Conservation (phyloP, 2,888 invertebrate species). For the Tigriopus californicus region DNA sequence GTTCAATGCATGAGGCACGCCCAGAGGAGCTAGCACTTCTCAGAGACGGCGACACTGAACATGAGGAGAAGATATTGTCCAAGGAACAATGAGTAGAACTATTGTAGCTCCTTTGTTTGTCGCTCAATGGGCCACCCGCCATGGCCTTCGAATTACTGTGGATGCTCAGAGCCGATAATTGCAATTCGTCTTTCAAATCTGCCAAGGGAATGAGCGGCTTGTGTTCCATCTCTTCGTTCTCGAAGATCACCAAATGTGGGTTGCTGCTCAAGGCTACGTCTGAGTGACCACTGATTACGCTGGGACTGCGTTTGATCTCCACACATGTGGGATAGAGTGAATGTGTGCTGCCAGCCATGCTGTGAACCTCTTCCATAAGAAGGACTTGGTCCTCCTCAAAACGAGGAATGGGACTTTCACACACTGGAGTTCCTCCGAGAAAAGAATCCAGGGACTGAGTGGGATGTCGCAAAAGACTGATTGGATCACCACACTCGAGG, state of each 20-base stretch:
- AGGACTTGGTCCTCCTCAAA: background rate
- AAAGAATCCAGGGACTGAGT: no score
- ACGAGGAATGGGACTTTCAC: no score
- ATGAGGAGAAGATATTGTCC: no score
- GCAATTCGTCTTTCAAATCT: background rate
- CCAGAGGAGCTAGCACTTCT: no score
- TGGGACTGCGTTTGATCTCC: background rate
- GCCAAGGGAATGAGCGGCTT: conserved; percentile 6
- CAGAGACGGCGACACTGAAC: no score
- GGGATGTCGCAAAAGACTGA: background rate
- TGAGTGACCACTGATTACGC: background rate
- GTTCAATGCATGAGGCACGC: no score
- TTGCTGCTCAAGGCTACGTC: background rate
- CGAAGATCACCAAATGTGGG: background rate
- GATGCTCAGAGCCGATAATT: background rate
- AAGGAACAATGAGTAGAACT: no score
- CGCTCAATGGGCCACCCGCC: no score
- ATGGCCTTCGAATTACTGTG: no score
- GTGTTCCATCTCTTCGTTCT: background rate
- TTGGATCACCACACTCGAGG: background rate
- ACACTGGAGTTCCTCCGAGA: no score
- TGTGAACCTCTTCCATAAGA: background rate
- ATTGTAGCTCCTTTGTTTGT: no score
- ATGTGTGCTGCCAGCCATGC: conserved; percentile 2
- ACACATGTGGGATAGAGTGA: background rate